Conservation (phyloP, 2,888 invertebrate species). For the Blastobasis adustella region DNA sequence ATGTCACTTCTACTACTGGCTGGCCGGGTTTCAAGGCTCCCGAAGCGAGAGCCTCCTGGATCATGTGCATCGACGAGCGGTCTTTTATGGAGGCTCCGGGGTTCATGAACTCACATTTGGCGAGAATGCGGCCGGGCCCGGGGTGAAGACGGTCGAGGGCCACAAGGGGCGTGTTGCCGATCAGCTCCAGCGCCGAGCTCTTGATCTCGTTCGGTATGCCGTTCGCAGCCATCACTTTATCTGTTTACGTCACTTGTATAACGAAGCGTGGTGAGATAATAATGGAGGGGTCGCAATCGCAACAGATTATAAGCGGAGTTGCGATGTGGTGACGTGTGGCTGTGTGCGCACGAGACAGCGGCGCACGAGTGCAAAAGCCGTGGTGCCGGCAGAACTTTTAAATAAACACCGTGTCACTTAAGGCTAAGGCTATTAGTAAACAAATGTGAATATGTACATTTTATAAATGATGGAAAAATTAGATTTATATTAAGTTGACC, state of each 20-base stretch:
- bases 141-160: slow-evolving; percentile 56
- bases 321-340: background rate
- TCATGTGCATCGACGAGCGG: slow-evolving; percentile 58
- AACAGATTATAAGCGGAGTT: background rate
- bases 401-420: too few species aligned
- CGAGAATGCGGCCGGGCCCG: slow-evolving; percentile 59
- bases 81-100: slow-evolving; percentile 64
- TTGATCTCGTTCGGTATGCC: slow-evolving; percentile 47
- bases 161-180: slow-evolving; percentile 63
- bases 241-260: background rate
- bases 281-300: too few species aligned
- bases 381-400: too few species aligned
- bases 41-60: slow-evolving; percentile 37
- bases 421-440: too few species aligned
- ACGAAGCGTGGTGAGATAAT: too few species aligned
- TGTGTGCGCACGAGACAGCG: slow-evolving; percentile 1
- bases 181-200: slow-evolving; percentile 57
- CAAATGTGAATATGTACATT: too few species aligned
- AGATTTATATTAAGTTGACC: too few species aligned
- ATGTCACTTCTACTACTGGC: slow-evolving; percentile 57
- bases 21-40: slow-evolving; percentile 49
- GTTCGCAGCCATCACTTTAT: slow-evolving; percentile 15
- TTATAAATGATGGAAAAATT: too few species aligned
- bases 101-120: slow-evolving; percentile 68
- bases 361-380: slow-evolving; percentile 1